Percentiles rank a stretch among this genome's conserved stretches.
Evolutionary conservation across 2,888 invertebrate species (phyloP).

Genomic region (Linnaemya vulpina): DNA sequence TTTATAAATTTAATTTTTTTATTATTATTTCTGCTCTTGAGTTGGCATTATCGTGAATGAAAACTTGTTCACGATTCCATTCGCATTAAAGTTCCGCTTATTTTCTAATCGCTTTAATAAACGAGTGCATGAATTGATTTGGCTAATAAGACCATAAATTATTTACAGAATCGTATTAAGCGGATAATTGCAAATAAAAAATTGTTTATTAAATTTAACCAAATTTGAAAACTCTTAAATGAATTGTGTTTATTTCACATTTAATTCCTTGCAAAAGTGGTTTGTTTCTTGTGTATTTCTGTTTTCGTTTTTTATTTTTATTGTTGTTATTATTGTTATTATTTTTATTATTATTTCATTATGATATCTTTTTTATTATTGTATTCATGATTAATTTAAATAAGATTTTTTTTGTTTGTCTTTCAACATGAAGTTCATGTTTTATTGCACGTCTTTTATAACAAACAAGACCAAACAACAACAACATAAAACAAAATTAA

Average conservation of each 20-base stretch:
- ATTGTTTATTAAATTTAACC: not conserved
- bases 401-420: conserved; percentile 59
- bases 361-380: not conserved
- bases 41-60: too few species aligned
- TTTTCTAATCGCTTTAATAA: too few species aligned
- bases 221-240: not conserved
- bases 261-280: not conserved
- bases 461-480: conserved; percentile 5
- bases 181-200: not conserved
- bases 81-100: too few species aligned
- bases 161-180: too few species aligned
- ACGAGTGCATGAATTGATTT: too few species aligned
- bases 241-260: not conserved
- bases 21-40: too few species aligned
- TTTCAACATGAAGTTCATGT: conserved; percentile 63
- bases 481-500: not conserved
- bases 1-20: too few species aligned
- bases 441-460: conserved; percentile 48
- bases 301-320: conserved; percentile 1
- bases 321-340: not conserved
- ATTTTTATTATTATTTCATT: too few species aligned
- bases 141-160: too few species aligned
- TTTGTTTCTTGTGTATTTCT: not conserved
- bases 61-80: too few species aligned
- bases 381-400: conserved; percentile 45